Evolutionary conservation across 2,888 invertebrate genomes (phyloP), one percentile per base, ranked within the genome.

Genomic region (Sceliomorpha sp.): DNA sequence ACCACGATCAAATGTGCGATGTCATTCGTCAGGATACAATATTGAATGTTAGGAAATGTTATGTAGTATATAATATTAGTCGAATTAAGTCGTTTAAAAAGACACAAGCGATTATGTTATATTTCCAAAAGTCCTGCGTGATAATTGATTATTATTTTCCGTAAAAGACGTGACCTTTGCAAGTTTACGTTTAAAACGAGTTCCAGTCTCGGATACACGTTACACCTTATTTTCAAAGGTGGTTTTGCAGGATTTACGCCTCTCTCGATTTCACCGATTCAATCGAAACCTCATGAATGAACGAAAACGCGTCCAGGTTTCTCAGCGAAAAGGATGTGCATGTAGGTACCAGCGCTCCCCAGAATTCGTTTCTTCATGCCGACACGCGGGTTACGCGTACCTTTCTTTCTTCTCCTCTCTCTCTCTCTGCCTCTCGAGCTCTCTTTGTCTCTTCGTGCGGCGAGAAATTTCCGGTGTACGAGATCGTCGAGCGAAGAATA

Each of bases 271-370:
- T 73, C 66, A 70, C 72, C 77, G 74, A 76, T 75, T 77, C 71
- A 74, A 74, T 73, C 74, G 74, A 74, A 73, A 72, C 70, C 76
- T 78, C 81, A 79, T 82, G 83, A 83, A 83, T 83, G 83, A 81
- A 71, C 47, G 59, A 68, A 47, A 62, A 53, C 51, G 42, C 56
- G 15, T 34, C 39, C 13, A 50, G 56, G 34, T 47, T 39, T 50
- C 14, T 29, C 20, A 40, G 42, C 47, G 50, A 59, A 63, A 64
- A 56, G 47, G 40, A 51, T 40, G 50, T 12, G 45, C 50, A 40
- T 17, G 56, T 27, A 45, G 51, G 58, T 37, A 47, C 48, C 48
- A 32, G n/a, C 55, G 48, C 40, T 63, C 51, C 48, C 53, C 62
- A 56, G 58, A 69, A 63, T 69, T 69, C 59, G 59, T 59, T 59